Base-by-base conservation (phyloP, 2,797 vertebrate species). In the Notolabrus celidotus region DNA sequence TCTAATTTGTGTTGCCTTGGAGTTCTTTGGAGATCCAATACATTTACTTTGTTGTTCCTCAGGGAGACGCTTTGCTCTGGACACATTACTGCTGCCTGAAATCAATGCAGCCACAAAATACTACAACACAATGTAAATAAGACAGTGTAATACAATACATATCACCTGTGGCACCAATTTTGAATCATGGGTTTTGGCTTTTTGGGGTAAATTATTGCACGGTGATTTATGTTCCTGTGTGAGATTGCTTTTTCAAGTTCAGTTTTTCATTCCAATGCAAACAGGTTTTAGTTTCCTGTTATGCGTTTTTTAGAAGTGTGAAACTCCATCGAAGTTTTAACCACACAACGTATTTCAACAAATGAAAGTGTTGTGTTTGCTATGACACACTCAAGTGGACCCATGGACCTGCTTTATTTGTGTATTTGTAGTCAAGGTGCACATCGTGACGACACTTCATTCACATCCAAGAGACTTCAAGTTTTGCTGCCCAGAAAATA, bases 221-320 rank as follows among this genome's bases (percentile, higher is more conserved):
- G 2, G 25, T 74, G 75, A 83, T 84, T 84, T 71, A 86, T 82
- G 54, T 20, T 57, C 71, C 12, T 10, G 11, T 36, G 55, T 23
- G 36, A 63, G n/a, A 43, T 58, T 65, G 7, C 16, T 54, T 63
- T 71, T 46, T 49, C 17, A 70, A 11, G 3, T 51, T 38, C 15
- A 23, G 39, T 41, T 81, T 75, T 79, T 74, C 10, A 43, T 50
- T 86, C 54, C 75, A 86, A 23, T 60, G 34, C 22, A 82, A 83
- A 88, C 41, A 83, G 20, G 14, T 22, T 65, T 74, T 41, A 14
- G 41, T 59, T 33, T 59, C 8, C 7, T 36, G 25, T 69, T 72
- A 67, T 70, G 47, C 15, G 76, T 45, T 66, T 67, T 19, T 74
- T 41, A 14, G 19, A 74, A 51, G 43, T 62, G 54, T 71, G 38